These are phyloP conservation scores for Pseudocheirus occidentalis DNA, from an alignment of 2,797 vertebrate genomes.

Conservation along the genomic window DNA sequence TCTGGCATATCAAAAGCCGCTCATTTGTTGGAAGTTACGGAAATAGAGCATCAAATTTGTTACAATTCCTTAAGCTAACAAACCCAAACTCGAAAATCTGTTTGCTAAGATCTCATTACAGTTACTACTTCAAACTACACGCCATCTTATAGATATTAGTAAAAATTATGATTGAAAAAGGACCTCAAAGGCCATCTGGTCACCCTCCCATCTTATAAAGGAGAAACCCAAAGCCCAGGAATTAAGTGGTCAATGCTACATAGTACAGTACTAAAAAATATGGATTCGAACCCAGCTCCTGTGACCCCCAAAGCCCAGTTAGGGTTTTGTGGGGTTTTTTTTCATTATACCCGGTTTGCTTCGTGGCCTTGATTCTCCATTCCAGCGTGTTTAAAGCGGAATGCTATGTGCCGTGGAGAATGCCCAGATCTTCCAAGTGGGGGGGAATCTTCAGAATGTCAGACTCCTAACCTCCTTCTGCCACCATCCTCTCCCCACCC, in stretches of 20 bases:
- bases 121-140: neutral
- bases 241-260: neutral
- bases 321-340: neutral
- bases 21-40: neutral
- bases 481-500: neutral
- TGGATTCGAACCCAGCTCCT: neutral
- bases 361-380: neutral
- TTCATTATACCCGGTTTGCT: neutral
- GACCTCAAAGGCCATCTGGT: too few species aligned
- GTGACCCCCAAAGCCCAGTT: neutral
- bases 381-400: too few species aligned
- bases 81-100: neutral
- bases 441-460: too few species aligned
- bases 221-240: neutral
- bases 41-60: neutral
- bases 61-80: neutral
- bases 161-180: neutral
- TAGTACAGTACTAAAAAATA: neutral
- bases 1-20: neutral
- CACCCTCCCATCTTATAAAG: neutral
- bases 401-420: too few species aligned
- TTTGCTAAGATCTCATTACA: neutral
- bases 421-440: too few species aligned
- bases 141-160: neutral
- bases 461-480: too few species aligned